Evolutionary conservation across 2,797 vertebrate species (phyloP), one percentile per base, ranked within the genome.

Genomic region (Schizothorax lantsangensis): DNA sequence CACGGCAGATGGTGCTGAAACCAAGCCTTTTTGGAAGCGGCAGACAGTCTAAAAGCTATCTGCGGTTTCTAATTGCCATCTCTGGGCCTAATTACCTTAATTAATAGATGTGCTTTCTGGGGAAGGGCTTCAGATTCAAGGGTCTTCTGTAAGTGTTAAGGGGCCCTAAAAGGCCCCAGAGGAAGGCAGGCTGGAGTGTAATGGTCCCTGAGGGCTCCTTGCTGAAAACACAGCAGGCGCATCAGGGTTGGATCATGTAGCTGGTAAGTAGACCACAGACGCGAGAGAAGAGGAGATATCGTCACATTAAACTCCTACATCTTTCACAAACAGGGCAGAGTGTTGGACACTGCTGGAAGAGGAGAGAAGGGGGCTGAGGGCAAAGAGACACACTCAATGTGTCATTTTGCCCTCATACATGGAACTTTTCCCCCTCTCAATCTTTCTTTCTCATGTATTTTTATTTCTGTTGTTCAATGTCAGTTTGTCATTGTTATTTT

Each of bases 51-150:
- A 97, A 98, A 96, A 98, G 97, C 95, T 96, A 95, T 96, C 96
- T 97, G 95, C 92, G 96, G 96, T 96, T 96, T 96, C 96, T 97
- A 97, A 98, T 97, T 97, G 97, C 94, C 94, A 93, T 96, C 93
- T 95, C 95, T 94, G 95, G 96, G 96, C 96, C 95, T 98, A 97
- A 97, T 98, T 97, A 96, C 93, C 93, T 96, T 98, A 99, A 99
- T 99, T 99, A 99, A 99, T 97, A 97, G 97, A 93, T 90, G 83
- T 90, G 95, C 95, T 96, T 95, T 95, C 93, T 95, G 75, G 77
- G 82, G 88, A 89, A 88, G 91, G 87, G 92, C 79, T 92, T 94
- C 91, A 88, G 86, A 78, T 80, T 88, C 47, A 93, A 80, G 91
- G 90, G 90, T 92, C 92, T 94, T 93, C 94, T 94, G 95, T 94